A percentile compares a stretch with the other conserved stretches of the same genome.
Evolutionary conservation across 2,888 invertebrate genomes (phyloP).

Genomic region (Epiperipatus broadwayi): DNA sequence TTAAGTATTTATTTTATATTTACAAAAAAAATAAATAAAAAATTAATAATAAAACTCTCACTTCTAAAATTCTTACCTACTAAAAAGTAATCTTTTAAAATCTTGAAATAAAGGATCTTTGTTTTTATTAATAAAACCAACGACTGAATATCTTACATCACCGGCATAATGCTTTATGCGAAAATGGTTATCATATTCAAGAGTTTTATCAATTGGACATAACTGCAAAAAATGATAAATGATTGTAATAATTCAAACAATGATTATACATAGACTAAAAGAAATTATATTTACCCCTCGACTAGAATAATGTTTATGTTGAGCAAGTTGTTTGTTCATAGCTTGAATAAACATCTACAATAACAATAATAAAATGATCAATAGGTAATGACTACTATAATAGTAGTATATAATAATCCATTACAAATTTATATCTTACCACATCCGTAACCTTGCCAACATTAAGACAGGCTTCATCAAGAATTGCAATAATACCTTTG

Average conservation of each 20-base stretch:
- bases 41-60: slow-evolving; percentile 1
- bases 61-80: slow-evolving; percentile 29
- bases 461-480: slow-evolving; percentile 91
- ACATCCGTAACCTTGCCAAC: slow-evolving; percentile 69
- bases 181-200: slow-evolving; percentile 33
- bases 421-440: slow-evolving; percentile 20
- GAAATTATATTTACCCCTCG: slow-evolving; percentile 33
- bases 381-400: slow-evolving; percentile 31
- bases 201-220: slow-evolving; percentile 30
- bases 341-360: slow-evolving; percentile 60
- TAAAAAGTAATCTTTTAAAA: slow-evolving; percentile 73
- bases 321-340: slow-evolving; percentile 67
- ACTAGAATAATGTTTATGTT: slow-evolving; percentile 76
- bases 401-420: neutral
- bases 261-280: neutral
- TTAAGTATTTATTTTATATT: neutral
- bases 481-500: slow-evolving; percentile 68
- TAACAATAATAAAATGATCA: slow-evolving; percentile 11
- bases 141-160: slow-evolving; percentile 72
- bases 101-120: slow-evolving; percentile 91
- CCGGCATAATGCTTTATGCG: slow-evolving; percentile 76
- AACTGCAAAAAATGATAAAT: slow-evolving; percentile 23
- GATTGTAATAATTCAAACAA: neutral
- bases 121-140: slow-evolving; percentile 90
- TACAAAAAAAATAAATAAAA: neutral